Percentiles rank a stretch among this genome's conserved stretches.
These are phyloP conservation scores for Pseudochirops cupreus DNA, from an alignment of 2,797 vertebrate species.

Conservation along the genomic window DNA sequence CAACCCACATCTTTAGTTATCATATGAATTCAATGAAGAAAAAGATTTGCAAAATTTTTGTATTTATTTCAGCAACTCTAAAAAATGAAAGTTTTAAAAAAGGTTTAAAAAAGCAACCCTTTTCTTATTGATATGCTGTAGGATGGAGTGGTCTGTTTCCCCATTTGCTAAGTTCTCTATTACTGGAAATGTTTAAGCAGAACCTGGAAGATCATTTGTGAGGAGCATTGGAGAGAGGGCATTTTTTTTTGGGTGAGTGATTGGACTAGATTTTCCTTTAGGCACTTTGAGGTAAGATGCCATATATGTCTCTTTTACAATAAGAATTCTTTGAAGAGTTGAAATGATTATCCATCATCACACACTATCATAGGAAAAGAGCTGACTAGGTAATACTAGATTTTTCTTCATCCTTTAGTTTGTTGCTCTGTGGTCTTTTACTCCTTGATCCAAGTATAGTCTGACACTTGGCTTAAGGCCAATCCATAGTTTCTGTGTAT, in stretches of 20 bases:
- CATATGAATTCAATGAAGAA: background rate
- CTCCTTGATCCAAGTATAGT: background rate
- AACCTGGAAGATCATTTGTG: background rate
- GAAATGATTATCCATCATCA: background rate
- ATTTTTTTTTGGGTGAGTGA: background rate
- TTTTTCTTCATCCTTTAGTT: background rate
- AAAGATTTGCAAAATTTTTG: background rate
- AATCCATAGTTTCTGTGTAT: background rate
- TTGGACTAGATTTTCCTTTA: background rate
- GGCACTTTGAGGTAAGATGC: background rate
- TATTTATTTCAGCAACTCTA: background rate
- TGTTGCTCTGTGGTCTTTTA: background rate
- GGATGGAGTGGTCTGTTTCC: background rate
- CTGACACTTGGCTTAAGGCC: background rate
- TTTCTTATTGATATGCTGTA: background rate
- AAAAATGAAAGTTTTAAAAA: background rate
- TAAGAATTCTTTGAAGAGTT: background rate
- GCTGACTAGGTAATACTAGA: background rate
- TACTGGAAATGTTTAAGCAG: background rate
- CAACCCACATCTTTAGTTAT: background rate
- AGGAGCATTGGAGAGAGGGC: background rate
- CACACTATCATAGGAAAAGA: background rate
- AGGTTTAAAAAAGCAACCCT: background rate
- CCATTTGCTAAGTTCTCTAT: too few species aligned
- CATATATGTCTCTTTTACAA: background rate